Conservation (phyloP, 2,113 vertebrate genomes). For the Ifrita kowaldi region DNA sequence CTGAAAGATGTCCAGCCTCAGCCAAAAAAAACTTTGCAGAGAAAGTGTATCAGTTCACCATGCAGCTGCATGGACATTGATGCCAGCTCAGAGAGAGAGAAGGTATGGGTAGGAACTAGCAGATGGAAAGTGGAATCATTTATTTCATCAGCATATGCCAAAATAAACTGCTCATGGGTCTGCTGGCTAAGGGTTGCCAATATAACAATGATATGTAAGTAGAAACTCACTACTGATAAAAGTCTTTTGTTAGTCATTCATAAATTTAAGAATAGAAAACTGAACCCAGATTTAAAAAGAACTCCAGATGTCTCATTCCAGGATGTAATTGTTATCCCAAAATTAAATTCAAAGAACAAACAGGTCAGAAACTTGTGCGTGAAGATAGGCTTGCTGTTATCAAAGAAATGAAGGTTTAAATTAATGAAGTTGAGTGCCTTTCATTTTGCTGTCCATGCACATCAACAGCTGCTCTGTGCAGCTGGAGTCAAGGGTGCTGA, state of each 20-base stretch:
- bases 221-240: slow-evolving; percentile 2
- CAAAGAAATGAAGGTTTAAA: neutral
- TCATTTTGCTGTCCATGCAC: neutral
- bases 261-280: neutral
- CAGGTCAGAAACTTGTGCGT: neutral
- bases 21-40: neutral
- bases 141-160: slow-evolving; percentile 10
- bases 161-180: neutral
- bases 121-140: neutral
- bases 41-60: neutral
- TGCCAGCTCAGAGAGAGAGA: neutral
- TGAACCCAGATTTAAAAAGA: neutral
- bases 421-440: neutral
- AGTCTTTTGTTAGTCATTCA: neutral
- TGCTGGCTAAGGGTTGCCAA: neutral
- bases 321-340: neutral
- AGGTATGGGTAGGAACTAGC: neutral
- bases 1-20: neutral
- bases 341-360: neutral
- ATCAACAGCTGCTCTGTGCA: neutral
- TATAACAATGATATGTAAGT: neutral
- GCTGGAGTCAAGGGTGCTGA: neutral
- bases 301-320: neutral
- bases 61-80: neutral
- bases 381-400: neutral